phyloP scores from a whole-genome alignment of 1,140 invertebrate species.

The Popillia japonica region DNA sequence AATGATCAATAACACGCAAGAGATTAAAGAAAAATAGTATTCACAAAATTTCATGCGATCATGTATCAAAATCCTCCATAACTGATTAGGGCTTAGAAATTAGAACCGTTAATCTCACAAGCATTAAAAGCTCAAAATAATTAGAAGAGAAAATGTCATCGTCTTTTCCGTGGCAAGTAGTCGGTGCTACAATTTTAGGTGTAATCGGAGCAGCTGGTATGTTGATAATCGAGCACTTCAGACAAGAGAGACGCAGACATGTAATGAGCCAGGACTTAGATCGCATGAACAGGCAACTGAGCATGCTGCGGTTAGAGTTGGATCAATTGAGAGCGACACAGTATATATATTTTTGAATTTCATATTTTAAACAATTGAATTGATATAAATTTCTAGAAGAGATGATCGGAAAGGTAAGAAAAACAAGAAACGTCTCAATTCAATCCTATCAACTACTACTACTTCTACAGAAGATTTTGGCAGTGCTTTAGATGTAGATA shows the following conservation, averaged over 20 bases:
- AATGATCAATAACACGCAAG: no score
- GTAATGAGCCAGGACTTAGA: constrained; percentile 64
- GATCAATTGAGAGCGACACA: constrained; percentile 58
- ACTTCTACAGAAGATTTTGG: constrained; percentile 51
- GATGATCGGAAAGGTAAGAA: constrained; percentile 4
- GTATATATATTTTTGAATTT: no score
- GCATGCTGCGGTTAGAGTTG: constrained; percentile 63
- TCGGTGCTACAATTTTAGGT: constrained; percentile 69
- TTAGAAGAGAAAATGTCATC: constrained; percentile 35
- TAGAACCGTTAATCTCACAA: not conserved
- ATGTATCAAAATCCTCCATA: not conserved
- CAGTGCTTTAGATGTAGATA: constrained; percentile 52
- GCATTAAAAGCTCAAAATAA: not conserved
- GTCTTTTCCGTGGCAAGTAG: constrained; percentile 43
- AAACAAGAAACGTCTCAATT: constrained; percentile 16
- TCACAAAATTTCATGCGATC: not conserved
- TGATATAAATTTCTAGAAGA: constrained; percentile 2
- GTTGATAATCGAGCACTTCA: constrained; percentile 70
- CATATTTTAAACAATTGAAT: no score
- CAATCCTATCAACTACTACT: constrained; percentile 41
- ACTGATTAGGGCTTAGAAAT: not conserved
- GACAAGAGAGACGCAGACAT: constrained; percentile 65
- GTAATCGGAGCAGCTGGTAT: constrained; percentile 70
- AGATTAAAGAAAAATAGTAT: not conserved
- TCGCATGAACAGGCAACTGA: constrained; percentile 63